Evolutionary conservation across 2,888 invertebrate genomes (phyloP), one percentile per base, ranked within the genome.

Genomic region (Lingula anatina): DNA sequence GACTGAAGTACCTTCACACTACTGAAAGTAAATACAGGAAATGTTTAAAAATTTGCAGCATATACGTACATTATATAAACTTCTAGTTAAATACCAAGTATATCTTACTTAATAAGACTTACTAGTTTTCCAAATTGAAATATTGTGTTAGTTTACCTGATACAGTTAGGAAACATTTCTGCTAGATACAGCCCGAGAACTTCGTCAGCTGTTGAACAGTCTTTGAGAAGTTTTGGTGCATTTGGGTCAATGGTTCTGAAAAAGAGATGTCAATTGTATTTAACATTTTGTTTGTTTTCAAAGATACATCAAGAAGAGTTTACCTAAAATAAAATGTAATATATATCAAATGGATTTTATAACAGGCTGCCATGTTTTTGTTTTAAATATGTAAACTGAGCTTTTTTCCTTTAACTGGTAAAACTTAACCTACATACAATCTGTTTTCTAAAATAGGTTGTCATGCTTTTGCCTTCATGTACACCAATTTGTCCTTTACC

Each of bases 1-100:
- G 83, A 78, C 46, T 82, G 76, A 47, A 84, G 77, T 27, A 84
- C 80, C 4, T 85, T 83, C 0, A 88, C 83, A 79, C 61, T 56
- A 57, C 69, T 71, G 53, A 18, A 60, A 59, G 20, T 41, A 9
- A 27, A 18, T 48, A 40, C 9, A 18, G 35, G n/a, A 40, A 12
- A 36, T 18, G 5, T 26, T 35, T 44, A 44, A 23, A 9, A 44
- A 44, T n/a, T n/a, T n/a, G n/a, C n/a, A 27, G 5, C 26, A 12
- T 28, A 31, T 28, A 15, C 26, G 9, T 26, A 31, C 5, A 15
- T 44, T 27, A 28, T 28, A 28, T 38, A 5, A 25, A 20, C 23
- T 12, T 23, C 24, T 18, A 37, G 5, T 15, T 18, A 24, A 15
- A 44, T 31, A 20, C 9, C 4, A 23, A 24, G 36, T 23, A 5